phyloP scores from a whole-genome alignment of 1,140 invertebrate genomes.

The Archivesica marissinica region DNA sequence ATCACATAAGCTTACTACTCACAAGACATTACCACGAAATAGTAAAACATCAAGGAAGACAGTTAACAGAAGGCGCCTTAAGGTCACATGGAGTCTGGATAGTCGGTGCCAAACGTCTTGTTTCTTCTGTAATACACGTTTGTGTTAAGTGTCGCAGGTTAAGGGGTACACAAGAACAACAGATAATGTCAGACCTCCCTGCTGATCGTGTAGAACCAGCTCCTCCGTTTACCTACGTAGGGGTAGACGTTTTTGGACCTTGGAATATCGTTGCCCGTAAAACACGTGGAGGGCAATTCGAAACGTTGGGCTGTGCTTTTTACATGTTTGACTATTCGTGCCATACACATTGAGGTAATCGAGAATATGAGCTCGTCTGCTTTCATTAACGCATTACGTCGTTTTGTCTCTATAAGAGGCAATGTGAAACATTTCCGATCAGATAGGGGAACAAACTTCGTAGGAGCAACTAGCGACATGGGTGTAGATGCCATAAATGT shows the following conservation, averaged over 20 bases:
- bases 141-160: conserved; percentile 44
- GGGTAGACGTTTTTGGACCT: conserved; percentile 41
- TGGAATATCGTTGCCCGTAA: conserved; percentile 10
- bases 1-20: conserved; percentile 13
- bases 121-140: conserved; percentile 4
- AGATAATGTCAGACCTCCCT: conserved; percentile 23
- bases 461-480: background rate
- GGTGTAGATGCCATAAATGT: conserved; percentile 12
- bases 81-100: conserved; percentile 58
- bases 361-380: conserved; percentile 18
- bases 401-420: background rate
- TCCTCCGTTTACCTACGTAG: conserved; percentile 30
- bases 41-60: conserved; percentile 52
- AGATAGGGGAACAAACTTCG: conserved; percentile 46
- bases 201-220: conserved; percentile 11
- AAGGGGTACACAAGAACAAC: background rate
- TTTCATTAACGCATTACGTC: conserved; percentile 37
- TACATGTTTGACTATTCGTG: conserved; percentile 31
- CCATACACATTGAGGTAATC: conserved; percentile 45
- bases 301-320: conserved; percentile 39
- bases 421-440: conserved; percentile 20
- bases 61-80: conserved; percentile 52
- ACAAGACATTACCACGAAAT: conserved; percentile 43
- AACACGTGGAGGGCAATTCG: conserved; percentile 20
- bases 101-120: conserved; percentile 25